Conservation (phyloP, 1,140 invertebrate genomes). For the Halictus rubicundus region DNA sequence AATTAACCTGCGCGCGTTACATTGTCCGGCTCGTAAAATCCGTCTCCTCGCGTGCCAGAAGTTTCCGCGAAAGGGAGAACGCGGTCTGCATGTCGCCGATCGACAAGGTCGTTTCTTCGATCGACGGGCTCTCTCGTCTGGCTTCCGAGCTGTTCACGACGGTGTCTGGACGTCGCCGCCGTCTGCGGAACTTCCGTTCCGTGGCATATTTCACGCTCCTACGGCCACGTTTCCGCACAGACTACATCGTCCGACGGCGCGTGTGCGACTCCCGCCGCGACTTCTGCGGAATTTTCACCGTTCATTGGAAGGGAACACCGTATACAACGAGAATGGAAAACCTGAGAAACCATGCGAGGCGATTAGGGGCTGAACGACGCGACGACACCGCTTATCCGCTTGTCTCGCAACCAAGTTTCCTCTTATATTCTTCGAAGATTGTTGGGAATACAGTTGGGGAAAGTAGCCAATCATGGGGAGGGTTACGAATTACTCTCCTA, state of each 20-base stretch:
- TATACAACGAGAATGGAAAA: neutral
- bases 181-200: conserved; percentile 59
- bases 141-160: conserved; percentile 21
- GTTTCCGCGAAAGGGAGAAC: conserved; percentile 61
- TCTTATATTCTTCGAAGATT: too few relatives aligned
- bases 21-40: conserved; percentile 52
- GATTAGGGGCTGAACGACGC: neutral
- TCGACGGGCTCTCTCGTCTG: conserved; percentile 29
- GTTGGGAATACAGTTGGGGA: too few relatives aligned
- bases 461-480: too few relatives aligned
- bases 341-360: neutral
- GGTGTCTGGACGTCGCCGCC: conserved; percentile 34
- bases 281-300: neutral
- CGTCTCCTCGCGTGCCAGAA: conserved; percentile 55
- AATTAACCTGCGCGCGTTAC: conserved; percentile 54
- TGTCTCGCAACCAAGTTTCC: too few relatives aligned
- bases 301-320: too few relatives aligned
- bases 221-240: conserved; percentile 31
- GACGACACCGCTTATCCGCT: too few relatives aligned
- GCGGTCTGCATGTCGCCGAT: conserved; percentile 58
- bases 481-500: too few relatives aligned
- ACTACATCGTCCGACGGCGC: conserved; percentile 21
- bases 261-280: neutral
- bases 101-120: conserved; percentile 60
- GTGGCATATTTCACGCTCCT: conserved; percentile 35